Base-by-base conservation (phyloP, 2,888 invertebrate species). In the Lathronympha strigana region DNA sequence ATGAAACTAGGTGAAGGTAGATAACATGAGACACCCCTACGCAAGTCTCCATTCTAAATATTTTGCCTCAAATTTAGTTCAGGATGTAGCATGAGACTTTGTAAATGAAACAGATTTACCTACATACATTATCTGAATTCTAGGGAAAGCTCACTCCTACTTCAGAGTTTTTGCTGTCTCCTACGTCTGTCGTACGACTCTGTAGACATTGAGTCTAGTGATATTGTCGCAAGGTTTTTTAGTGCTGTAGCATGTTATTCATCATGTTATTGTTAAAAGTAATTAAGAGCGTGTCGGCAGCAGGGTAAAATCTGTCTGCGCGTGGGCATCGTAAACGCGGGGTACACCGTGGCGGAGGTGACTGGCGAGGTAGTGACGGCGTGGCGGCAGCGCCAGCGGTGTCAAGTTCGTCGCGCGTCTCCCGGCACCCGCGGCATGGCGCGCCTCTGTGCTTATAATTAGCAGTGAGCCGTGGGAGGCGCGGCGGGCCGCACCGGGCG, bases 391-490 rank as follows among this genome's bases (percentile, higher is more conserved):
- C 63, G 71, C 72, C 68, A 72, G 72, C 74, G 79, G 80, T 81
- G 83, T 84, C 84, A 82, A 73, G 78, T 74, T 72, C 72, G 73
- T 71, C 68, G 74, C 71, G 74, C 70, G 73, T 70, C 38, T 47
- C 66, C 61, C 60, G 54, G 50, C 23, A 40, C 57, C 63, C 55
- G 53, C 71, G 62, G 71, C 71, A 69, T 68, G 68, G 71, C 67
- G 69, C 61, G 63, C 73, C 75, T 79, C 79, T 74, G 73, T 76
- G 79, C 74, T 76, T 88, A 90, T 88, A 83, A 87, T 90, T 90
- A 91, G 89, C 87, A 88, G 90, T 89, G 84, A 90, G 90, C 88
- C 88, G 87, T 84, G 86, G 89, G 87, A 84, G 88, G 87, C 88
- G 88, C 88, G 85, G 87, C 87, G 82, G 85, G 87, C 90, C 90